Evolutionary conservation across 1,140 invertebrate species (phyloP), one percentile per base, ranked within the genome.

Genomic region (Tribolium madens): DNA sequence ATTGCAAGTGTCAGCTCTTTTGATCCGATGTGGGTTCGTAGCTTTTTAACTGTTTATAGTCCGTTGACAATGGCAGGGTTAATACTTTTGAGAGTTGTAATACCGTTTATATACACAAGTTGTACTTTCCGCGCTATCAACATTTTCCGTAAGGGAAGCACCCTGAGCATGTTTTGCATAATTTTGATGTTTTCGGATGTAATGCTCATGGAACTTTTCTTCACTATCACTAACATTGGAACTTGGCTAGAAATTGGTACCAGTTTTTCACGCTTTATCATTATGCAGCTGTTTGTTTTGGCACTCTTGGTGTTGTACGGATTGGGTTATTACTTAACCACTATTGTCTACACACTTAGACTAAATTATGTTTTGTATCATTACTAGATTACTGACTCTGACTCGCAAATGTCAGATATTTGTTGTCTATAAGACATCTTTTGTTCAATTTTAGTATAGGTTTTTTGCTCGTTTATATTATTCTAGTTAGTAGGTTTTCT

Each of bases 181-280:
- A 90, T 96, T 14, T 84, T 97, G 18, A 87, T 96, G 15, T 92
- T 95, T 84, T 95, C 93, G 7, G 95, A 97, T 87, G 87, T 94
- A 18, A 95, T 97, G 94, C 93, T 93, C 0, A 85, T 97, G 78
- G 91, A 95, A 82, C 95, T 97, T 82, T 91, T 97, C 77, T 95
- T 93, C 84, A 86, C 92, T 80, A 93, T 98, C 0, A 91, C 88
- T 75, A 96, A 97, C 83, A 88, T 89, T 78, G 98, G 97, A n/a
- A 98, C 96, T 80, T 99, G 97, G 97, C 86, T 98, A 46, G 95
- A 99, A 74, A 99, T 99, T 80, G 98, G 97, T 9, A 91, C 88
- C n/a, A 91, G 90, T 36, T 88, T 91, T 83, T 91, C 90, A 36
- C 90, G 91, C 84, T 91, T 89, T 84, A 88, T 91, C 60, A 91